Evolutionary conservation across 1,140 invertebrate genomes (phyloP).

Genomic region (Tetranychus urticae): DNA sequence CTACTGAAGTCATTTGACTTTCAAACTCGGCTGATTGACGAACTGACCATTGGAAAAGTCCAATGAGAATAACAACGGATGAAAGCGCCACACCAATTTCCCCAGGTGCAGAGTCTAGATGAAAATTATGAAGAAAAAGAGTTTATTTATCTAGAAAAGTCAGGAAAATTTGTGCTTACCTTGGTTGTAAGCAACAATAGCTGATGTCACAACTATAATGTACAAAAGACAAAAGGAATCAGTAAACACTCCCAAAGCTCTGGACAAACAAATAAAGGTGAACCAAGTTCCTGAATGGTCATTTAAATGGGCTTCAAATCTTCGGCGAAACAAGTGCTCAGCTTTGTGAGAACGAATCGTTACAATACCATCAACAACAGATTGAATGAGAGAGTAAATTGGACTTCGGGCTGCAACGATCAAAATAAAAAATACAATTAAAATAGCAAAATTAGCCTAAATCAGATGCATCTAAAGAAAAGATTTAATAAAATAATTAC

Average conservation of each 20-base stretch:
- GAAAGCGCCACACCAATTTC: conserved; percentile 1
- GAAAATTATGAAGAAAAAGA: neutral
- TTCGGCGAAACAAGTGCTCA: conserved; percentile 36
- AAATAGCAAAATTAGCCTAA: neutral
- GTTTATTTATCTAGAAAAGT: no score
- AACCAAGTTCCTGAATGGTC: conserved; percentile 29
- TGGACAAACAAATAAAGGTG: conserved; percentile 42
- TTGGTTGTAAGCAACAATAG: conserved; percentile 1
- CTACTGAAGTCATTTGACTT: conserved; percentile 36
- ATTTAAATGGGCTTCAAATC: conserved; percentile 21
- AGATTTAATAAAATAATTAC: neutral
- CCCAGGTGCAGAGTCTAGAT: neutral
- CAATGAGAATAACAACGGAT: conserved; percentile 2
- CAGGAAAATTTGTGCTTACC: neutral
- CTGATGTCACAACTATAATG: conserved; percentile 27
- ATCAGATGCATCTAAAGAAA: no score
- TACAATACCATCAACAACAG: conserved; percentile 23
- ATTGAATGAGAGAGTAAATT: conserved; percentile 26
- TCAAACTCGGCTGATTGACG: conserved; percentile 52
- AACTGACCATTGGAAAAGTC: conserved; percentile 42
- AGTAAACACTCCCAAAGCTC: conserved; percentile 57
- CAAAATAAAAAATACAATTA: neutral
- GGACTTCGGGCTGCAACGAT: conserved; percentile 14
- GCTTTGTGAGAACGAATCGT: conserved; percentile 23
- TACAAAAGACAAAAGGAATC: conserved; percentile 43